Evolutionary conservation across 2,888 invertebrate genomes (phyloP).

Genomic region (Galerucella nymphaeae): DNA sequence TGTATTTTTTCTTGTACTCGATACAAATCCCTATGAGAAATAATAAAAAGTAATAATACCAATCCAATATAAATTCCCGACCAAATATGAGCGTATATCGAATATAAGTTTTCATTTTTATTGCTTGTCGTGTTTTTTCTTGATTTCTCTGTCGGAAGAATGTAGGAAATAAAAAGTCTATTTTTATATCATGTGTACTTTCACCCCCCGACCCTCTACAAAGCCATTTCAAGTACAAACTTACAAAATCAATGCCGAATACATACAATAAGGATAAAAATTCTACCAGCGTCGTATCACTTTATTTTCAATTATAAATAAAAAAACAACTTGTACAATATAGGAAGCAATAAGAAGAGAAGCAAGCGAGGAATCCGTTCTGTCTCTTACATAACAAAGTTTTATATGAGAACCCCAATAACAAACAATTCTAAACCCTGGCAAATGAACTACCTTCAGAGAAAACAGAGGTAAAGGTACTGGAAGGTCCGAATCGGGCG

Average conservation of each 20-base stretch:
- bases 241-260: constrained; percentile 28
- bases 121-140: constrained; percentile 7
- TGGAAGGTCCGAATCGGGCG: no score
- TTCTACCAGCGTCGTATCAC: constrained; percentile 3
- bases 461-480: no score
- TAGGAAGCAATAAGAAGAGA: no score
- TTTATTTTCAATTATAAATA: not conserved
- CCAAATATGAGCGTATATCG: constrained; percentile 33
- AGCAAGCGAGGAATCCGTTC: no score
- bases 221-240: constrained; percentile 23
- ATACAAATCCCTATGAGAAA: not conserved
- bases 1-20: constrained; percentile 36
- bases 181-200: constrained; percentile 26
- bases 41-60: constrained; percentile 41
- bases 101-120: constrained; percentile 33
- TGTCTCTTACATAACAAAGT: no score
- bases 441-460: no score
- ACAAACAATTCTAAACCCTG: no score
- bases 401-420: no score
- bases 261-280: constrained; percentile 12
- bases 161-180: constrained; percentile 29
- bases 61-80: constrained; percentile 48
- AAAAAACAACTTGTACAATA: no score
- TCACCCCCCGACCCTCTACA: constrained; percentile 1
- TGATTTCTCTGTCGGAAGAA: constrained; percentile 12